These are phyloP conservation scores for Petrophora chlorosata DNA, from an alignment of 2,888 invertebrate species.

Conservation along the genomic window DNA sequence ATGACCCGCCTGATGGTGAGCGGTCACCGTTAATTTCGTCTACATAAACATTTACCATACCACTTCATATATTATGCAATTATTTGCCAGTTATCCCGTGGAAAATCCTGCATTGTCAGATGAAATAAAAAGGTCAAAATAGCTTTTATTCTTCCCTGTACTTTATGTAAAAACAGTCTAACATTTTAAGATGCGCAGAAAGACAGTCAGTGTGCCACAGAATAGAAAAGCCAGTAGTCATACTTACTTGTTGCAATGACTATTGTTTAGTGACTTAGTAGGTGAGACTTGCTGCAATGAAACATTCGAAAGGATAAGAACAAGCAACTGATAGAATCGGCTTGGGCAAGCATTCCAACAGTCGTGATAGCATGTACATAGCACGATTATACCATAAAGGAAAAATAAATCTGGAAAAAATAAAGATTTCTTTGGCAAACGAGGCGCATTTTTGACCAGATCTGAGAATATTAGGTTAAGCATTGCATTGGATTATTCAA, in stretches of 20 bases:
- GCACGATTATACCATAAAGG: slow-evolving; percentile 30
- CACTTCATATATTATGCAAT: too few species aligned
- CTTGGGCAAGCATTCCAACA: slow-evolving; percentile 53
- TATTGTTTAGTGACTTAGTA: slow-evolving; percentile 82
- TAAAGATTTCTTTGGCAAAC: slow-evolving; percentile 27
- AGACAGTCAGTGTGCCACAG: slow-evolving; percentile 31
- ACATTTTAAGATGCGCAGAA: too few species aligned
- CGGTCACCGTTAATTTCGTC: too few species aligned
- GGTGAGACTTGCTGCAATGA: slow-evolving; percentile 82
- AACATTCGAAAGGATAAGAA: slow-evolving; percentile 75
- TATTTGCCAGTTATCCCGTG: too few species aligned
- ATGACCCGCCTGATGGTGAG: too few species aligned
- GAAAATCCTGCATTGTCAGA: too few species aligned
- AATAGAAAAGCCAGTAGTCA: slow-evolving; percentile 43
- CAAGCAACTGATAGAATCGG: slow-evolving; percentile 62
- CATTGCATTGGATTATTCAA: too few species aligned
- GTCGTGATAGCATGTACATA: slow-evolving; percentile 21
- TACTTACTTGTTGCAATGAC: slow-evolving; percentile 77
- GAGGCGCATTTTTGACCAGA: slow-evolving; percentile 9
- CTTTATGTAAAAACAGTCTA: too few species aligned
- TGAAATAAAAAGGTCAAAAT: too few species aligned
- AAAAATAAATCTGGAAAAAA: slow-evolving; percentile 44
- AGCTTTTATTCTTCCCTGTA: too few species aligned
- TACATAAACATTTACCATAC: too few species aligned
- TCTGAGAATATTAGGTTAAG: not conserved